These are phyloP conservation scores for Chrysopa pallens DNA, from an alignment of 1,140 invertebrate genomes.

Conservation along the genomic window DNA sequence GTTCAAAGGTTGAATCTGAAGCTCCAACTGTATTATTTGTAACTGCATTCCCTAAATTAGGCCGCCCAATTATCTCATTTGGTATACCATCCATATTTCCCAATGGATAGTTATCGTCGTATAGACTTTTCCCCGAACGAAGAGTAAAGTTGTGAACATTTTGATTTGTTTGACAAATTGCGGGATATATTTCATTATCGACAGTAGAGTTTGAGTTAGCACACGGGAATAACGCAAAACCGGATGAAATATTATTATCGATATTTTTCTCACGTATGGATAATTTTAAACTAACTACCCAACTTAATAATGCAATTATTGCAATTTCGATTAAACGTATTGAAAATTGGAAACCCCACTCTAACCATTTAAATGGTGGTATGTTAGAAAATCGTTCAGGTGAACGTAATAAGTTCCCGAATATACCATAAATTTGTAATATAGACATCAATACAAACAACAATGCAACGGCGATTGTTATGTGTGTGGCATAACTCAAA, in stretches of 20 bases:
- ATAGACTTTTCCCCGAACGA: slow-evolving; percentile 56
- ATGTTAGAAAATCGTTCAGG: slow-evolving; percentile 28
- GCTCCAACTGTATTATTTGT: slow-evolving; percentile 23
- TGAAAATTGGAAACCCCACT: slow-evolving; percentile 77
- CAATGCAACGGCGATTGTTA: slow-evolving; percentile 67
- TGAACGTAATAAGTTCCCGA: slow-evolving; percentile 40
- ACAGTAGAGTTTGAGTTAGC: slow-evolving; percentile 58
- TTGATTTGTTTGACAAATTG: slow-evolving; percentile 69
- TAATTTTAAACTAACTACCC: slow-evolving; percentile 56
- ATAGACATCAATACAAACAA: slow-evolving; percentile 63
- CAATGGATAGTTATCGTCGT: slow-evolving; percentile 40
- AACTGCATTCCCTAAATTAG: slow-evolving; percentile 23
- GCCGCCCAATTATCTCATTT: slow-evolving; percentile 26
- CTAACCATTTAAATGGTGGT: slow-evolving; percentile 51
- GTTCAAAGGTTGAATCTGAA: slow-evolving; percentile 23
- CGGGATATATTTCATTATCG: slow-evolving; percentile 62
- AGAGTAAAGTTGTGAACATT: slow-evolving; percentile 67
- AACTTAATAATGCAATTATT: slow-evolving; percentile 63
- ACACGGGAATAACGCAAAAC: slow-evolving; percentile 58
- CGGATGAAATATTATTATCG: slow-evolving; percentile 39
- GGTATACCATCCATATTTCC: slow-evolving; percentile 33
- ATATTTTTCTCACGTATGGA: slow-evolving; percentile 36
- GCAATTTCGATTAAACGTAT: slow-evolving; percentile 66
- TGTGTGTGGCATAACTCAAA: slow-evolving; percentile 62
- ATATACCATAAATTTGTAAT: slow-evolving; percentile 66